Evolutionary conservation across 92 coral and sea anemone species (phyloP).

Genomic region (Heliopora coerulea): DNA sequence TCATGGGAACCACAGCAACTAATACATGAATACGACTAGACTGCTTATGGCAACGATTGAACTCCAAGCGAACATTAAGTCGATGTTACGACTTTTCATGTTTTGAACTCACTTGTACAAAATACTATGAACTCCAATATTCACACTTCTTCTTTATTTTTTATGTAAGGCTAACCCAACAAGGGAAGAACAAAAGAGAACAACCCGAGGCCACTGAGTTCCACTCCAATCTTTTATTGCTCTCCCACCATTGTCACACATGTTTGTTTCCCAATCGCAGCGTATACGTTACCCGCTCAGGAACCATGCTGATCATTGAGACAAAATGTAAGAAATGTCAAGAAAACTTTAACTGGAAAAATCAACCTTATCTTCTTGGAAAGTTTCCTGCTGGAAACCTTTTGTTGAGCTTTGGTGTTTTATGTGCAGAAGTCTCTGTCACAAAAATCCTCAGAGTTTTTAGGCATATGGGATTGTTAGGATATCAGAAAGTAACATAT

Average conservation of each 20-base stretch:
- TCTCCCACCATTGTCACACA: slow-evolving; percentile 62
- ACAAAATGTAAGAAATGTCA: slow-evolving; percentile 16
- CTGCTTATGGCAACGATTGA: slow-evolving; percentile 8
- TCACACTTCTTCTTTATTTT: neutral
- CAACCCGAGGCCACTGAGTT: slow-evolving; percentile 68
- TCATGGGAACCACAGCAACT: slow-evolving; percentile 13
- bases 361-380: slow-evolving; percentile 15
- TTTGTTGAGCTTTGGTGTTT: slow-evolving; percentile 3
- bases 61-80: slow-evolving; percentile 17
- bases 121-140: no score
- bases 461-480: slow-evolving; percentile 20
- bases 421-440: slow-evolving; percentile 27
- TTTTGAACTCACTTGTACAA: no score
- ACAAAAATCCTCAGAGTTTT: slow-evolving; percentile 14
- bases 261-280: slow-evolving; percentile 56
- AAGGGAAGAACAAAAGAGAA: slow-evolving; percentile 50
- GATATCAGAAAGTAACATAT: slow-evolving; percentile 47
- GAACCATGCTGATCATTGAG: slow-evolving; percentile 21
- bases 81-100: no score
- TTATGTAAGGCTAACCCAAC: slow-evolving; percentile 44
- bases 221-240: slow-evolving; percentile 44
- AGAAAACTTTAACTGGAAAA: slow-evolving; percentile 15
- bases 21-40: neutral
- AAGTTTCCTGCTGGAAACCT: slow-evolving; percentile 35
- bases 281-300: slow-evolving; percentile 9